These are phyloP conservation scores for Albula glossodonta DNA, from an alignment of 2,113 vertebrate species.

Conservation along the genomic window DNA sequence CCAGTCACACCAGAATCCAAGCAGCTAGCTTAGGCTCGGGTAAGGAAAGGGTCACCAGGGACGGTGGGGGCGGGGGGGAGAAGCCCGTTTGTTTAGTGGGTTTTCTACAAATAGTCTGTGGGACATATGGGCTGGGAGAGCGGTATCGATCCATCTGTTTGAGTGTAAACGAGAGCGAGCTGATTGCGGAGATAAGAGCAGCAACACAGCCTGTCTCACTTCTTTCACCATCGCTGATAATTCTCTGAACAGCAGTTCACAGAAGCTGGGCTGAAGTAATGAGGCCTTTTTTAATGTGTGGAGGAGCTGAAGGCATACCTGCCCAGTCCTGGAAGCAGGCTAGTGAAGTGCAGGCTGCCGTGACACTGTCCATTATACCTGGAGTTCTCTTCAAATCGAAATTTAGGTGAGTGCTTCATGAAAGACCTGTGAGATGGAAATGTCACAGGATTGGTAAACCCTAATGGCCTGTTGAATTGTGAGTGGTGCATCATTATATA, in stretches of 20 bases:
- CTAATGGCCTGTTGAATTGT: background rate
- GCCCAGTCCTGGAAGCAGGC: background rate
- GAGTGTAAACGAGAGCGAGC: conserved; percentile 2
- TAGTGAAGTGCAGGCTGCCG: background rate
- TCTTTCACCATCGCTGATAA: background rate
- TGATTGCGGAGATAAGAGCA: conserved; percentile 25
- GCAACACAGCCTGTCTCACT: background rate
- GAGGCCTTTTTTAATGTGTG: background rate
- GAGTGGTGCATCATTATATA: background rate
- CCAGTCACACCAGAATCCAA: background rate
- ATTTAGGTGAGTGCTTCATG: background rate
- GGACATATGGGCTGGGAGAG: conserved; percentile 23
- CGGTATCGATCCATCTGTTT: conserved; percentile 31
- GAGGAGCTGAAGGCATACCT: background rate
- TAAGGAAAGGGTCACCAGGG: background rate
- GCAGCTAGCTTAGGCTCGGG: background rate
- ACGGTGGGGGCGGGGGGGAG: background rate
- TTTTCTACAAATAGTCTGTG: conserved; percentile 17
- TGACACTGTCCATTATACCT: background rate
- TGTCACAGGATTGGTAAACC: background rate
- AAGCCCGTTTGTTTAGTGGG: conserved; percentile 2
- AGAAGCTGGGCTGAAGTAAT: background rate
- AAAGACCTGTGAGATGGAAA: background rate
- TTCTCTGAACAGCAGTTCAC: background rate
- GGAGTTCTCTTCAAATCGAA: background rate